Percentiles rank a stretch among this genome's conserved stretches.
These are phyloP conservation scores for Tupaia chinensis DNA, from an alignment of 2,113 vertebrate genomes.

Conservation along the genomic window DNA sequence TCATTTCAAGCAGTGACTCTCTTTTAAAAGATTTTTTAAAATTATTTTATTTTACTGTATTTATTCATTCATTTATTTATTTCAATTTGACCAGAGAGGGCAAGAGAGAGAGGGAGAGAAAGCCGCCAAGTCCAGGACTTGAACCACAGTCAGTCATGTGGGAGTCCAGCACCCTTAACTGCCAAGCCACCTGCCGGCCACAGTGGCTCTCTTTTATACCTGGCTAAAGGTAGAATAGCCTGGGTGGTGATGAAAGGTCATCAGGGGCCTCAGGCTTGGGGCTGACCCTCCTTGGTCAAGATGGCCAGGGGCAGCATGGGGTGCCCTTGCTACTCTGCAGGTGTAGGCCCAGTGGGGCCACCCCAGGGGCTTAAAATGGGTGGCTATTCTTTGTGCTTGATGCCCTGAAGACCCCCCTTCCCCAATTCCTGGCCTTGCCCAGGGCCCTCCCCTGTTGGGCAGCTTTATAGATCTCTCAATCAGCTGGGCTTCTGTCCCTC, in stretches of 20 bases:
- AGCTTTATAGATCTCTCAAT: not conserved
- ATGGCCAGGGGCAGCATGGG: not conserved
- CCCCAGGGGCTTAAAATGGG: not conserved
- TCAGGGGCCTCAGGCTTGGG: not conserved
- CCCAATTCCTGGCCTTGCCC: not conserved
- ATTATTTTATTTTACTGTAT: no score
- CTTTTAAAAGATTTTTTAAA: no score
- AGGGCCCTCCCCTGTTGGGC: not conserved
- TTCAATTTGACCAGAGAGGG: no score
- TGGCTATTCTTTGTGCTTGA: not conserved
- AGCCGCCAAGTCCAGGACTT: no score
- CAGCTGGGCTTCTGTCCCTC: not conserved
- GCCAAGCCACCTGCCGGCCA: no score
- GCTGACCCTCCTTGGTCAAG: not conserved
- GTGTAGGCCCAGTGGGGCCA: not conserved
- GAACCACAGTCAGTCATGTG: no score
- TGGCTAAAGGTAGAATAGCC: not conserved
- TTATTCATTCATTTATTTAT: no score
- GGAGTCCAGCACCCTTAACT: no score
- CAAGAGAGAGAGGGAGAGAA: no score
- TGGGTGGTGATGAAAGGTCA: accelerated
- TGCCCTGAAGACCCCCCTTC: not conserved
- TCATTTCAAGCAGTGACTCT: not conserved
- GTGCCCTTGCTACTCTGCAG: not conserved
- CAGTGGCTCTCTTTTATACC: not conserved